Percentiles rank a stretch among this genome's conserved stretches.
Evolutionary conservation across 2,797 vertebrate genomes (phyloP).

Genomic region (Myotis planiceps): DNA sequence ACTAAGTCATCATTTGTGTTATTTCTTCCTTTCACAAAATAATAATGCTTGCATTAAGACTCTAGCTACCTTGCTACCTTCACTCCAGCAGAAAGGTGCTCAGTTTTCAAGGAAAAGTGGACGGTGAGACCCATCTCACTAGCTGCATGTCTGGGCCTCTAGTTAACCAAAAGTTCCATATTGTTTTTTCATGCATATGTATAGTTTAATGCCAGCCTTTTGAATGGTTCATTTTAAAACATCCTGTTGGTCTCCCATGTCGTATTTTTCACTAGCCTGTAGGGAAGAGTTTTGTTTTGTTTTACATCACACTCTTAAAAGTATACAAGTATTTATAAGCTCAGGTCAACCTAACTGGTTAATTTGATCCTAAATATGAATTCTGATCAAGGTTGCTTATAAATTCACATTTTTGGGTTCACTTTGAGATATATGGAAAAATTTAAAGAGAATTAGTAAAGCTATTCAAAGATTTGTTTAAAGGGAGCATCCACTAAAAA

Average conservation of each 20-base stretch:
- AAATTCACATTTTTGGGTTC: neutral
- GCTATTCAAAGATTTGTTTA: neutral
- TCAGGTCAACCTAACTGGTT: neutral
- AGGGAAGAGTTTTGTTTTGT: neutral
- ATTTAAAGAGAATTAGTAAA: neutral
- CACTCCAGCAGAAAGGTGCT: neutral
- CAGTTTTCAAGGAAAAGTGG: neutral
- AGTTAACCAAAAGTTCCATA: neutral
- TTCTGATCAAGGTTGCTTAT: conserved; percentile 22
- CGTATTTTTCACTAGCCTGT: neutral
- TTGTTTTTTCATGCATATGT: neutral
- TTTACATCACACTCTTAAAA: neutral
- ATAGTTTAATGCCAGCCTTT: conserved; percentile 7
- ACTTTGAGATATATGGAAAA: neutral
- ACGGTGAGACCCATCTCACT: neutral
- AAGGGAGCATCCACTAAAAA: neutral
- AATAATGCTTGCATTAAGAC: neutral
- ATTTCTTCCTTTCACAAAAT: conserved; percentile 31
- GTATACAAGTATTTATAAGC: neutral
- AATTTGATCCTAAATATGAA: conserved; percentile 22
- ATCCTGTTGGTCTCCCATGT: neutral
- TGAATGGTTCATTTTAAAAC: neutral
- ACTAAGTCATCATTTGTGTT: neutral
- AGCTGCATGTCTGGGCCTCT: neutral
- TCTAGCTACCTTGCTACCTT: neutral